Evolutionary conservation across 1,140 invertebrate species (phyloP).

Genomic region (Drosophila prosaltans): DNA sequence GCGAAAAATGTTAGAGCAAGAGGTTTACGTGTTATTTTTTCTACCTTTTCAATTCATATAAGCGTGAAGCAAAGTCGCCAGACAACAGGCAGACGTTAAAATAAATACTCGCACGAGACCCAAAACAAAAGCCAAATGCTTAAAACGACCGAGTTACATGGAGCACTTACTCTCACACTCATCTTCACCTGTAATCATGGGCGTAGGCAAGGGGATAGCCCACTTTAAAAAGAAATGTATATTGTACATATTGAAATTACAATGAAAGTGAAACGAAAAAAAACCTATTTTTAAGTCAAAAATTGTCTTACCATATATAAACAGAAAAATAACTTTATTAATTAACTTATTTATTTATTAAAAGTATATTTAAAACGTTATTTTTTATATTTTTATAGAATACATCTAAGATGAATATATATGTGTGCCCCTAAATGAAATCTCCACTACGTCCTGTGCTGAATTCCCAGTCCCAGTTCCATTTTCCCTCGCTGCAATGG

Average conservation of each 20-base stretch:
- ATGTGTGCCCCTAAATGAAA: not conserved
- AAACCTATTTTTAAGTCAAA: no score
- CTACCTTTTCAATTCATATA: conserved; percentile 59
- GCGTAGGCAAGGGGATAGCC: not conserved
- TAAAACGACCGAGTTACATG: conserved; percentile 32
- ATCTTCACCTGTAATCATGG: not conserved
- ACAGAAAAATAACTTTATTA: no score
- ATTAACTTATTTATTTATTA: no score
- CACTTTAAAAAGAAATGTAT: not conserved
- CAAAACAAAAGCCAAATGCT: conserved; percentile 47
- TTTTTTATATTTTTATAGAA: no score
- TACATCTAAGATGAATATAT: no score
- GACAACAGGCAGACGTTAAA: conserved; percentile 68
- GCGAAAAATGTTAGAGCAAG: conserved; percentile 42
- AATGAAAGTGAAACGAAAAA: no score
- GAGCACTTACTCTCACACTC: not conserved
- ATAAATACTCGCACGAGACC: conserved; percentile 52
- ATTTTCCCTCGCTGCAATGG: not conserved
- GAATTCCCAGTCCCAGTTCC: not conserved
- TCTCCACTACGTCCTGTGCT: not conserved
- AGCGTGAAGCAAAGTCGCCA: conserved; percentile 41
- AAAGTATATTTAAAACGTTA: no score
- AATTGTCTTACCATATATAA: no score
- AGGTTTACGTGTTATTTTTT: conserved; percentile 39
- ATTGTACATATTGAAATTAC: no score